These are phyloP conservation scores for Diplodus puntazzo DNA, from an alignment of 2,797 vertebrate genomes.

Conservation along the genomic window DNA sequence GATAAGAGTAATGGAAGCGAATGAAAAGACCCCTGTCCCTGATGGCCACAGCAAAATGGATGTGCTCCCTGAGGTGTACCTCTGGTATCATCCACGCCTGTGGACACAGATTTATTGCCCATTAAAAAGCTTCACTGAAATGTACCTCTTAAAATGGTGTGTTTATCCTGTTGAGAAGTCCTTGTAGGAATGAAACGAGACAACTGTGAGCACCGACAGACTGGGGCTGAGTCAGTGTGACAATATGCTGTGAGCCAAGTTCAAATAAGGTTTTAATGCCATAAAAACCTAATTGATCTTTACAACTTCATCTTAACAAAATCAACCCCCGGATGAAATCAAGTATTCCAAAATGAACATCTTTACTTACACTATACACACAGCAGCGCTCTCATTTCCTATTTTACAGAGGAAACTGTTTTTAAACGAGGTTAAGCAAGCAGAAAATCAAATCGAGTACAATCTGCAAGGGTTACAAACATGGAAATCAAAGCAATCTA, in stretches of 20 bases:
- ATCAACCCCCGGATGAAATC: conserved; percentile 60
- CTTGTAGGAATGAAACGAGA: conserved; percentile 66
- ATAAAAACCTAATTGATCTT: conserved; percentile 75
- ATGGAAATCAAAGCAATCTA: conserved; percentile 59
- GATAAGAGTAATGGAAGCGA: conserved; percentile 87
- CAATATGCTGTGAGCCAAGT: conserved; percentile 60
- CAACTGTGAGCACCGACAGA: conserved; percentile 46
- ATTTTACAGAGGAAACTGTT: conserved; percentile 68
- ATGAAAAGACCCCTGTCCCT: conserved; percentile 82
- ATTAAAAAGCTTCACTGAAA: conserved; percentile 84
- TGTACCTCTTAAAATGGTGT: conserved; percentile 77
- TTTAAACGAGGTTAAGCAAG: conserved; percentile 64
- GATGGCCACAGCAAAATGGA: conserved; percentile 82
- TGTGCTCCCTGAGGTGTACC: conserved; percentile 83
- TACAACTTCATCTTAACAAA: conserved; percentile 78
- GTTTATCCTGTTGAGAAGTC: conserved; percentile 76
- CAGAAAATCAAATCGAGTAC: conserved; percentile 63
- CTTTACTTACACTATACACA: conserved; percentile 76
- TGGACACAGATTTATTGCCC: conserved; percentile 84
- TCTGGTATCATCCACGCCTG: conserved; percentile 82
- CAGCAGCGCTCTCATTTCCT: conserved; percentile 58
- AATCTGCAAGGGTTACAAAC: conserved; percentile 68
- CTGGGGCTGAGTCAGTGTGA: conserved; percentile 51
- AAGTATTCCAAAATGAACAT: conserved; percentile 73
- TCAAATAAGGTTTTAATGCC: conserved; percentile 83